Evolutionary conservation across 1,140 invertebrate genomes (phyloP), one percentile per base, ranked within the genome.

Genomic region (Conopomorpha cramerella): DNA sequence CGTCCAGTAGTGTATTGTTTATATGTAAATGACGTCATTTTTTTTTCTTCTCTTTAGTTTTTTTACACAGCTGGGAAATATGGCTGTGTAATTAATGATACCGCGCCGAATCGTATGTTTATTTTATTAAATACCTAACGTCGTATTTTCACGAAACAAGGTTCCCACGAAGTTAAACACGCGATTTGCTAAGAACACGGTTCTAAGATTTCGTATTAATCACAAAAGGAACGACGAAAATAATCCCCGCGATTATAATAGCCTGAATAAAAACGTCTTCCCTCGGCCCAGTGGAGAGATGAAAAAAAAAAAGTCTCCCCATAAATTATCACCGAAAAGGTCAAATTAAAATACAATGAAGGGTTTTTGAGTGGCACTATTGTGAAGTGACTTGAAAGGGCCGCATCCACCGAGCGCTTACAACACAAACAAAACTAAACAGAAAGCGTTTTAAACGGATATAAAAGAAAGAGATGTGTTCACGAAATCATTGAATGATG

Each of bases 331-430:
- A 53, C 64, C 62, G 62, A 72, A 76, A 76, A 76, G 67, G 67
- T 76, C 71, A 72, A 72, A 76, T 76, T 76, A 76, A 76, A 76
- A 76, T 76, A 76, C 71, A 76, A 76, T 76, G 67, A 76, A 58
- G 43, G 68, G 60, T 76, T 76, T 76, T 76, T 76, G 71, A 76
- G 71, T 72, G 66, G 65, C 65, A 72, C 63, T 64, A 74, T 72
- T 74, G 65, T 73, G 49, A 59, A 57, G 56, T 55, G 55, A 61
- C 58, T 71, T 72, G 66, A 76, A 76, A 71, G 64, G 55, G 58
- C 64, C 65, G 64, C 65, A 70, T 70, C 54, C 63, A 64, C 41
- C 53, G 38, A 36, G 53, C 51, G 46, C 51, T 58, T 53, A 52
- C 58, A 50, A 71, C 50, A 76, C 72, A 72, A 76, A 76, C 67